A percentile compares a stretch with the other conserved stretches of the same genome.
phyloP scores from a whole-genome alignment of 2,113 vertebrate genomes.

The Sclerurus mexicanus region DNA sequence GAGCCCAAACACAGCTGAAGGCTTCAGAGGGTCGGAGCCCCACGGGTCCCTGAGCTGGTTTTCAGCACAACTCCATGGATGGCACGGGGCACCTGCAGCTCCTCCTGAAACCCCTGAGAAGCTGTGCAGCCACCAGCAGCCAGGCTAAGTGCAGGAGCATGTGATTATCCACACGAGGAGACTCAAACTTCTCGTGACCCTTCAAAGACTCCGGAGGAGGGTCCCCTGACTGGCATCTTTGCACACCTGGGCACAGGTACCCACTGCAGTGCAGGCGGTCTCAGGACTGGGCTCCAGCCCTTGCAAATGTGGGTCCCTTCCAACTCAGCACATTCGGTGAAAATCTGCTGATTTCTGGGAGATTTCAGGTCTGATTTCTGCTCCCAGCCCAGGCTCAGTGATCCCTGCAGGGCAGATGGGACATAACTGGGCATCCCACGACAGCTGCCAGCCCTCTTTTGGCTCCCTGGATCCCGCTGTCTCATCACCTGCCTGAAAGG shows the following conservation, averaged over 20 bases:
- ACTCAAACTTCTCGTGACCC: not conserved
- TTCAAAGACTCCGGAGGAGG: not conserved
- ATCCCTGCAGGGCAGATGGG: not conserved
- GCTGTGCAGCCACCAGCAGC: not conserved
- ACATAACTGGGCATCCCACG: not conserved
- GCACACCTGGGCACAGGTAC: not conserved
- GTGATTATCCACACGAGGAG: not conserved
- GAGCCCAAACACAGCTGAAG: not conserved
- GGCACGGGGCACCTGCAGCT: not conserved
- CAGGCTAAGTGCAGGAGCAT: not conserved
- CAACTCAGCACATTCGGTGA: not conserved
- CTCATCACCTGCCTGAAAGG: not conserved
- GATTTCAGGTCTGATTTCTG: too few species aligned
- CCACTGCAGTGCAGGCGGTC: not conserved
- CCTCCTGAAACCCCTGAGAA: fast-evolving
- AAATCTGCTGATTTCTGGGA: not conserved
- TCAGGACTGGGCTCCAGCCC: not conserved
- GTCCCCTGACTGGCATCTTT: not conserved
- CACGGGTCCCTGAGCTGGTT: not conserved
- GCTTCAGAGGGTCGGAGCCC: not conserved
- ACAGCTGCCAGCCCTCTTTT: not conserved
- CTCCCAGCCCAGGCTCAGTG: not conserved
- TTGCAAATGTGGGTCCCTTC: not conserved
- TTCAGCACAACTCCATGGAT: not conserved
- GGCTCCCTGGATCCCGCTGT: not conserved